A percentile compares a stretch with the other conserved stretches of the same genome.
phyloP scores from a whole-genome alignment of 1,140 invertebrate genomes.

The Drosophila carrolli region DNA sequence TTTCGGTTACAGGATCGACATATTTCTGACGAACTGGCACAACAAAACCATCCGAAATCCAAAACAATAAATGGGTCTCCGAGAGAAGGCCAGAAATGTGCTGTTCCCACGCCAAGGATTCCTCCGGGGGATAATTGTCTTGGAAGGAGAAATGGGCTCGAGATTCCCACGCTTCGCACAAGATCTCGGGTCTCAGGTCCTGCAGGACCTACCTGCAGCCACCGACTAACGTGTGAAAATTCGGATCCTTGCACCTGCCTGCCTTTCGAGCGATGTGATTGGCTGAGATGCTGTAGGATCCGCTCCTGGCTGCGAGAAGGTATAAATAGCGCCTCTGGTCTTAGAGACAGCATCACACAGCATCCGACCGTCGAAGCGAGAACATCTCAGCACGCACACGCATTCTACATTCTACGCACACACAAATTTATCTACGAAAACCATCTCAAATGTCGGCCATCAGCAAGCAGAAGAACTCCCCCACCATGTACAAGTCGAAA shows the following conservation, averaged over 20 bases:
- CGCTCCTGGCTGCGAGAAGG: conserved; percentile 17
- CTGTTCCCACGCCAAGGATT: conserved; percentile 64
- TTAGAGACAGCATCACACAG: conserved; percentile 60
- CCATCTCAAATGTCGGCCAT: conserved; percentile 52
- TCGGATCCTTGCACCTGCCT: conserved; percentile 65
- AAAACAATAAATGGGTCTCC: conserved; percentile 28
- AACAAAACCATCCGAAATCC: conserved; percentile 33
- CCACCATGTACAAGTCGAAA: conserved; percentile 74
- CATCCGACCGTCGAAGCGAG: conserved; percentile 37
- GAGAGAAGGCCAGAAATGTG: conserved; percentile 38
- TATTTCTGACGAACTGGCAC: conserved; percentile 38
- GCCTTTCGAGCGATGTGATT: conserved; percentile 51
- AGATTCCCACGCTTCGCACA: conserved; percentile 76
- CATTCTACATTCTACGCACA: conserved; percentile 13
- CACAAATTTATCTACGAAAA: conserved; percentile 18
- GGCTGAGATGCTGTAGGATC: conserved; percentile 68
- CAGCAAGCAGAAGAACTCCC: conserved; percentile 58
- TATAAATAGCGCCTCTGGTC: conserved; percentile 69
- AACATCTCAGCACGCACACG: conserved; percentile 44
- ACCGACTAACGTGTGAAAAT: conserved; percentile 75
- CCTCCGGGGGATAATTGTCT: conserved; percentile 55
- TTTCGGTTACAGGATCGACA: conserved; percentile 46
- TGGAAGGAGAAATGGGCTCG: conserved; percentile 25
- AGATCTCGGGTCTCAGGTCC: conserved; percentile 45
- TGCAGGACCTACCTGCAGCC: conserved; percentile 64